Percentiles rank a stretch among this genome's conserved stretches.
These are phyloP conservation scores for Mellivora capensis DNA, from an alignment of 2,113 vertebrate genomes.

Conservation along the genomic window DNA sequence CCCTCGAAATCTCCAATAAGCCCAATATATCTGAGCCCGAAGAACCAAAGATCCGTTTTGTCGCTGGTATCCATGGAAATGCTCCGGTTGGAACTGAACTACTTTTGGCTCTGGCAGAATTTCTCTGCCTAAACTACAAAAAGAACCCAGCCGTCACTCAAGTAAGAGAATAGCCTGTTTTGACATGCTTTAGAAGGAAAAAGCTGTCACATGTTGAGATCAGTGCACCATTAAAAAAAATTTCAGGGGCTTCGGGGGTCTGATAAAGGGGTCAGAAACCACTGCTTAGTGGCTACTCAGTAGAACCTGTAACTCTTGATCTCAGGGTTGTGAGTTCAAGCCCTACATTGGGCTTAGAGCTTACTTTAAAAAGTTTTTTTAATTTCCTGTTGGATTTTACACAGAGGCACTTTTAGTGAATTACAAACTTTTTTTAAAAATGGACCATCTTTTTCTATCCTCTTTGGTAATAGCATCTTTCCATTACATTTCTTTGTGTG, in stretches of 20 bases:
- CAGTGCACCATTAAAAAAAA: background rate
- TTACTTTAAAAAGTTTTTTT: background rate
- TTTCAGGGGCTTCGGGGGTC: background rate
- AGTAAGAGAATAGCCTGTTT: constrained; percentile 80
- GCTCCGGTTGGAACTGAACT: constrained; percentile 95
- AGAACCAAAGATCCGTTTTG: constrained; percentile 95
- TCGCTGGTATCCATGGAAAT: constrained; percentile 95
- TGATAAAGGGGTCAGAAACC: too few species aligned
- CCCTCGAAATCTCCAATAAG: constrained; percentile 96
- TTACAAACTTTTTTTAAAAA: constrained; percentile 35
- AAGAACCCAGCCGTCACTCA: constrained; percentile 92
- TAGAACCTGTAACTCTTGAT: background rate
- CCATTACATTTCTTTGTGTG: constrained; percentile 18
- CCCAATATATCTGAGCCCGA: constrained; percentile 89
- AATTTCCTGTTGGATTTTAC: constrained; percentile 14
- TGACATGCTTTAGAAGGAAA: constrained; percentile 26
- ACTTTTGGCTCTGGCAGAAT: constrained; percentile 93
- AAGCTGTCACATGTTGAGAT: background rate
- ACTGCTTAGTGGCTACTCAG: background rate
- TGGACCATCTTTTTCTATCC: background rate
- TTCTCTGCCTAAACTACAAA: constrained; percentile 95
- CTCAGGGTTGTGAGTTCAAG: background rate
- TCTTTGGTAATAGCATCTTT: background rate
- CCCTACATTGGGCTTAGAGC: background rate
- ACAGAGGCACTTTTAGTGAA: background rate